Base-by-base conservation (phyloP, 2,888 invertebrate genomes). In the Trilocha varians region DNA sequence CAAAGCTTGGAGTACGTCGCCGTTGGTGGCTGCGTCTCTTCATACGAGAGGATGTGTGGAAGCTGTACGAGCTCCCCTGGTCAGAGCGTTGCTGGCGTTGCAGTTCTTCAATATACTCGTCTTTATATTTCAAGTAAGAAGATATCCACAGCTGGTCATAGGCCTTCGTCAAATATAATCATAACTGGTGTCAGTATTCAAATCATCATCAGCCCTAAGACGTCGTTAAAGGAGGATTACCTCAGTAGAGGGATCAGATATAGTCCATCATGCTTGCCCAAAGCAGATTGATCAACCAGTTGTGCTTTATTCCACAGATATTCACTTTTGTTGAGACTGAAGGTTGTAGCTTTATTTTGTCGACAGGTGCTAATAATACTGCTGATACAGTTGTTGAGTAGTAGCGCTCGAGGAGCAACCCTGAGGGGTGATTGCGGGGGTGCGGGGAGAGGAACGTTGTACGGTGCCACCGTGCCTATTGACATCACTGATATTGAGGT, bases 381-480 rank as follows among this genome's bases (percentile, higher is more conserved):
- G 42, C 60, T 88, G 48, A 83, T 86, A 40, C 86, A 87, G 57
- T 67, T 88, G 49, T 62, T 89, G 45, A 87, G 87, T 46, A 82
- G 85, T 17, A 87, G 88, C 14, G 83, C 87, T 40, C 78, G 85
- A 44, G 85, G 86, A 53, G 87, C 88, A 3, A 77, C 87, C 41
- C 67, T 89, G 48, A 61, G 86, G 45, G 85, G 87, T 6, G 78
- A 86, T 64, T 75, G 73, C 46, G 69, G 63, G 38, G 87, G 86
- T 9, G 45, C 50, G 35, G 85, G 87, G 15, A 78, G 77, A 34
- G 88, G 74, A 13, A 76, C 69, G 66, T 65, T 88, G 40, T 3
- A 52, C n/a, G 65, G 65, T 1, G 14, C 38, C 3, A 5, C 14
- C 2, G 35, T 39, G 14, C 46, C 43, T 4, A n/a, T 16, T 1